phyloP scores from a whole-genome alignment of 2,888 invertebrate species.

The Subacronicta megacephala region DNA sequence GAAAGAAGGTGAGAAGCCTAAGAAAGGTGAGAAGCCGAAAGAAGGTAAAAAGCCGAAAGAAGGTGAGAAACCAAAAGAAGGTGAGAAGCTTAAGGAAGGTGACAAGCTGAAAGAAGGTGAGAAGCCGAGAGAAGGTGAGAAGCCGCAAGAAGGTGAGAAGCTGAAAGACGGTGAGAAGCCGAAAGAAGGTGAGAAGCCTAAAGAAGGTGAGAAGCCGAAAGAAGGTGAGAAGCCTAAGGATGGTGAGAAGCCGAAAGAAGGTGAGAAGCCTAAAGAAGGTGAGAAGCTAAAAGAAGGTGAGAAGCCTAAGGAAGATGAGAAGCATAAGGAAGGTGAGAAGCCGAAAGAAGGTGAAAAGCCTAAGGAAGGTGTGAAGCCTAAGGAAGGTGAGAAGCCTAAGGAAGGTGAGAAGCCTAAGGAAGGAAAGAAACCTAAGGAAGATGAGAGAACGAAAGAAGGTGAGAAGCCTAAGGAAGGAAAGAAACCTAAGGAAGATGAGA shows the following conservation, averaged over 20 bases:
- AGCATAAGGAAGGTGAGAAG: constrained; percentile 11
- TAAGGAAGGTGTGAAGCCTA: constrained; percentile 3
- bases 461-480: constrained; percentile 3
- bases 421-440: not conserved
- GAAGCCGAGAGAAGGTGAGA: not conserved
- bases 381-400: constrained; percentile 1
- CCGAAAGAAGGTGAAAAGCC: constrained; percentile 16
- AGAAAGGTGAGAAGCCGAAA: not conserved
- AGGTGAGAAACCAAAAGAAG: not conserved
- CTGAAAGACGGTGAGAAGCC: not conserved
- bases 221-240: not conserved
- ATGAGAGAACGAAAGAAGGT: not conserved
- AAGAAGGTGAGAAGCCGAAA: constrained; percentile 1
- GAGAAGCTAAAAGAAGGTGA: not conserved
- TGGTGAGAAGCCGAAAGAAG: constrained; percentile 5
- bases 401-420: constrained; percentile 14
- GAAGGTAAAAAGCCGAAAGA: not conserved
- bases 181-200: not conserved
- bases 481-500: not conserved
- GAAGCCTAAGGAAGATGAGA: too few species aligned
- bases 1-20: not conserved
- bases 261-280: not conserved
- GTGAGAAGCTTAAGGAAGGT: not conserved
- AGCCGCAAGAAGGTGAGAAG: not conserved
- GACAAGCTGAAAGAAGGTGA: not conserved